A percentile compares a stretch with the other conserved stretches of the same genome.
Conservation (phyloP, 2,888 invertebrate species). For the Blastobasis adustella region DNA sequence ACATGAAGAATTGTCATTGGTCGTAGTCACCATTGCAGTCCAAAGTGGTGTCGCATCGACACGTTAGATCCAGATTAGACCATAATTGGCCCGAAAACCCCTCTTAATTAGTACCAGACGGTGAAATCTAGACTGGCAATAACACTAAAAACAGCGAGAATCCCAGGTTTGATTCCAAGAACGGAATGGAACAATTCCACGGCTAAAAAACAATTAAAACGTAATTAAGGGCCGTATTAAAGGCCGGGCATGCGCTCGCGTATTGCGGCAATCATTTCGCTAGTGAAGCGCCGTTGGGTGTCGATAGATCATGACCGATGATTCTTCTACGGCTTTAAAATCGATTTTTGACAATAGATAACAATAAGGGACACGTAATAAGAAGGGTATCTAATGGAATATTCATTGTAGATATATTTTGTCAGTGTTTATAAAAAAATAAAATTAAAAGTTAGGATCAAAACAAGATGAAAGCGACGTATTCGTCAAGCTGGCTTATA, state of each 20-base stretch:
- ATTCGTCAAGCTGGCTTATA: too few relatives aligned
- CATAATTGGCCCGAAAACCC: conserved; percentile 7
- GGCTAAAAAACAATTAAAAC: conserved; percentile 69
- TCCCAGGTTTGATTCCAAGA: conserved; percentile 41
- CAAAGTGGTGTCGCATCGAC: too few relatives aligned
- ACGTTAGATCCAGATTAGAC: neutral
- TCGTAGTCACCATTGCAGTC: too few relatives aligned
- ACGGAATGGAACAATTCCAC: conserved; percentile 47
- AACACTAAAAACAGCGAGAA: conserved; percentile 27
- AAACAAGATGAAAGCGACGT: too few relatives aligned
- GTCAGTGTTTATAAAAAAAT: too few relatives aligned
- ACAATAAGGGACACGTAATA: too few relatives aligned
- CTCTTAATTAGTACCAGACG: conserved; percentile 25
- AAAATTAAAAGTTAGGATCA: too few relatives aligned
- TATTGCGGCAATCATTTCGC: conserved; percentile 48
- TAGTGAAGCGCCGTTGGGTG: conserved; percentile 32
- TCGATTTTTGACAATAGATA: too few relatives aligned
- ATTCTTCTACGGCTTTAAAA: too few relatives aligned
- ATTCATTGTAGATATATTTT: too few relatives aligned
- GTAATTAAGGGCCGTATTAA: conserved; percentile 69
- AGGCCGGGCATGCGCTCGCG: conserved; percentile 49
- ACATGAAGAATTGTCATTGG: too few relatives aligned
- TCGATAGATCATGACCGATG: neutral
- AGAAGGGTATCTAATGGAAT: too few relatives aligned
- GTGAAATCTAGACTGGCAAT: conserved; percentile 31